phyloP scores from a whole-genome alignment of 1,140 invertebrate genomes.

The Meloidogyne hapla region DNA sequence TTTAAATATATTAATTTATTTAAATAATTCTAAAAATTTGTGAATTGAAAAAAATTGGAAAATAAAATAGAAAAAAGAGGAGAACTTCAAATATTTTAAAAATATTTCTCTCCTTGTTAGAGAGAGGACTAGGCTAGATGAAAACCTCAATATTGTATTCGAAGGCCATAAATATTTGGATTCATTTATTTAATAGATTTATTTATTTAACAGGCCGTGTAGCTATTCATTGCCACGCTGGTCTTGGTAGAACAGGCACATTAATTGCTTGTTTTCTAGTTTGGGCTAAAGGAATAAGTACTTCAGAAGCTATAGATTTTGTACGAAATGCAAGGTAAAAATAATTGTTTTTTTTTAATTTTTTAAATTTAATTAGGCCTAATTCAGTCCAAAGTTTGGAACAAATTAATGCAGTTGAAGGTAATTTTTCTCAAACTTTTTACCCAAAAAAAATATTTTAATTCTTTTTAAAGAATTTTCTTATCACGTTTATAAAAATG shows the following conservation, averaged over 20 bases:
- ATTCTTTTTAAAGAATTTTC: slow-evolving; percentile 32
- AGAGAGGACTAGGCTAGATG: too few species aligned
- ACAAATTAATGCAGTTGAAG: slow-evolving; percentile 45
- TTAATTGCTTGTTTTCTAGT: slow-evolving; percentile 51
- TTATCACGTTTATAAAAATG: slow-evolving; percentile 31
- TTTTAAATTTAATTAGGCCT: slow-evolving; percentile 40
- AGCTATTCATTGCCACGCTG: slow-evolving; percentile 52
- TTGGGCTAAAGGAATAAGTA: slow-evolving; percentile 40
- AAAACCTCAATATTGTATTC: too few species aligned
- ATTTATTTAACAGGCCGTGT: slow-evolving; percentile 31
- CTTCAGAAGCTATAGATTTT: slow-evolving; percentile 38
- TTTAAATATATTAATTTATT: too few species aligned
- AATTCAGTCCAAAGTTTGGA: slow-evolving; percentile 50
- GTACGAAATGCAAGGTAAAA: slow-evolving; percentile 36
- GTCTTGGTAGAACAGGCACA: slow-evolving; percentile 47
- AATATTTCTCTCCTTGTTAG: too few species aligned
- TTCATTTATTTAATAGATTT: too few species aligned
- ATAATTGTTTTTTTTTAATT: slow-evolving; percentile 9
- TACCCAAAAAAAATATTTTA: too few species aligned
- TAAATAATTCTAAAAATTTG: too few species aligned
- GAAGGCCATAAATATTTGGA: too few species aligned
- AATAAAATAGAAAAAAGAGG: too few species aligned
- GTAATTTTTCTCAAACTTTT: too few species aligned
- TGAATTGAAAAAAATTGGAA: too few species aligned
- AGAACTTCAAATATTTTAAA: too few species aligned